phyloP scores from a whole-genome alignment of 1,140 invertebrate genomes.

The Drosophila lacertosa region DNA sequence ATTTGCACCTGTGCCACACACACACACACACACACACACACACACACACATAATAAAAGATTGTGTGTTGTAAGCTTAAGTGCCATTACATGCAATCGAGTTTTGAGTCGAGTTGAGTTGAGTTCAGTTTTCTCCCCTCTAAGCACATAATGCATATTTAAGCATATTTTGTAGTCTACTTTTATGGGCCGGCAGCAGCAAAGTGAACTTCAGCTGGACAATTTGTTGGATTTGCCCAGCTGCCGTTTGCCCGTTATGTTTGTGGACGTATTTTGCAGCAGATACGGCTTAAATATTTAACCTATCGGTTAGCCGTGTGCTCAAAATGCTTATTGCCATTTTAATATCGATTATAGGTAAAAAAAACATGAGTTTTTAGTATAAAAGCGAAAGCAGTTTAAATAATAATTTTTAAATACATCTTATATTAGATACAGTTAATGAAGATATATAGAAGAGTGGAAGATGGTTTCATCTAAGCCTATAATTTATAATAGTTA shows the following conservation, averaged over 20 bases:
- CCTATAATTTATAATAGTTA: no score
- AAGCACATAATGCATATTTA: conserved; percentile 81
- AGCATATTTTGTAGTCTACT: conserved; percentile 79
- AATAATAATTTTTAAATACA: neutral
- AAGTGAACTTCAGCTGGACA: conserved; percentile 76
- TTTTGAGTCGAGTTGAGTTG: conserved; percentile 57
- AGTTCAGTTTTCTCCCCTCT: conserved; percentile 52
- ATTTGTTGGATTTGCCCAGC: conserved; percentile 50
- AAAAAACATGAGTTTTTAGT: neutral
- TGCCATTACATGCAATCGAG: conserved; percentile 80
- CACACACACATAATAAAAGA: conserved; percentile 23
- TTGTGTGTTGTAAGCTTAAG: conserved; percentile 75
- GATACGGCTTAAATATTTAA: conserved; percentile 1
- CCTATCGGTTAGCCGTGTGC: neutral
- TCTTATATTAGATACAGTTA: no score
- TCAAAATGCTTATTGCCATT: conserved; percentile 1
- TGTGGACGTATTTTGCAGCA: neutral
- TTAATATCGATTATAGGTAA: neutral
- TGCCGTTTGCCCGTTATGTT: conserved; percentile 1
- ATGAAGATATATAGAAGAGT: no score
- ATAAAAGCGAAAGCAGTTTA: neutral
- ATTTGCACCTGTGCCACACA: conserved; percentile 70
- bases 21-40: conserved; percentile 20
- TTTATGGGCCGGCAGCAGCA: conserved; percentile 57
- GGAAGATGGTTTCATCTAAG: no score